Evolutionary conservation across 2,888 invertebrate genomes (phyloP).

Genomic region (Euspilapteryx auroguttella): DNA sequence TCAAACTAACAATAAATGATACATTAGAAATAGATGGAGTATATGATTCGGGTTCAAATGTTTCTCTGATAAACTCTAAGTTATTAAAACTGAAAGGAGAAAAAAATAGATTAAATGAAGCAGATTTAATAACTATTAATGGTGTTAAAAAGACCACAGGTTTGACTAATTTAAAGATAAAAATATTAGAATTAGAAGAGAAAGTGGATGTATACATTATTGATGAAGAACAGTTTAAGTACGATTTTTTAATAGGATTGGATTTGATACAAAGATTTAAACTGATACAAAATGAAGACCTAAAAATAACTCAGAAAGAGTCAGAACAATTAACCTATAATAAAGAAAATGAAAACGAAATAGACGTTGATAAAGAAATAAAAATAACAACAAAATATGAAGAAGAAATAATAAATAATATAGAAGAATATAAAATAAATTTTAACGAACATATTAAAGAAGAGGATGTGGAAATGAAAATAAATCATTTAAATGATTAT

Average conservation of each 20-base stretch:
- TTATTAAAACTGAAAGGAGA: conserved; percentile 4
- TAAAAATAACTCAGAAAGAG: conserved; percentile 5
- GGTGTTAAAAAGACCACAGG: conserved; percentile 7
- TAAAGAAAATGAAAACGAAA: conserved; percentile 1
- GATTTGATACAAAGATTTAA: conserved; percentile 8
- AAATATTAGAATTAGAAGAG: conserved; percentile 6
- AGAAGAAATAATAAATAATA: not conserved
- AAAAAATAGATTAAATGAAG: conserved; percentile 3
- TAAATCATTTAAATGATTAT: conserved; percentile 4
- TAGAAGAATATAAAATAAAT: conserved; percentile 2
- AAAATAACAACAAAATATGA: conserved; percentile 1
- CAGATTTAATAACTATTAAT: conserved; percentile 9
- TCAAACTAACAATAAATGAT: conserved; percentile 3
- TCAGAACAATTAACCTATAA: no score
- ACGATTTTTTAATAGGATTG: conserved; percentile 9
- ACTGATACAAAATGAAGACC: conserved; percentile 8
- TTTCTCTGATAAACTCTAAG: conserved; percentile 6
- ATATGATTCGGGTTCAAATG: conserved; percentile 8
- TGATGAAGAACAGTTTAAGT: conserved; percentile 7
- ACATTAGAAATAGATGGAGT: conserved; percentile 3
- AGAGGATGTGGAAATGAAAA: conserved; percentile 2
- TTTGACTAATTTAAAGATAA: conserved; percentile 4
- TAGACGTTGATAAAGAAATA: conserved; percentile 3
- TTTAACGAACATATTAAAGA: conserved; percentile 3
- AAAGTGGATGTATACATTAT: conserved; percentile 6